These are phyloP conservation scores for Bimastos eiseni DNA, from an alignment of 2,888 invertebrate genomes.

Conservation along the genomic window DNA sequence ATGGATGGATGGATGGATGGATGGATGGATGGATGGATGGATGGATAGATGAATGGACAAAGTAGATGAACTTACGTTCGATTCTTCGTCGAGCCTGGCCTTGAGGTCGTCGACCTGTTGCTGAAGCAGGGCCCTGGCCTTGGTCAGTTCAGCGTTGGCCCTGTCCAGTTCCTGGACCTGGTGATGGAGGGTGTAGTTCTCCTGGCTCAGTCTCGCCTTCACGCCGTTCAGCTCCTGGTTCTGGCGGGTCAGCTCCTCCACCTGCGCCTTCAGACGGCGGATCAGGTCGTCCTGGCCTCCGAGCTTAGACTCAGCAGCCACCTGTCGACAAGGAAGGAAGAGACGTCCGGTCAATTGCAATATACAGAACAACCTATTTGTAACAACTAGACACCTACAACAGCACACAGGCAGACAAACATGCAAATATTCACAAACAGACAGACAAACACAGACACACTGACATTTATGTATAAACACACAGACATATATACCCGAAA, in stretches of 20 bases:
- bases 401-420: neutral
- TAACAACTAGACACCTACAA: too few species aligned
- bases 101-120: conserved; percentile 58
- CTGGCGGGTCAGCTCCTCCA: conserved; percentile 94
- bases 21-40: neutral
- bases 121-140: conserved; percentile 70
- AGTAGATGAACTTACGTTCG: conserved; percentile 23
- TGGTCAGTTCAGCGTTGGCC: conserved; percentile 93
- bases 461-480: too few species aligned
- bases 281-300: conserved; percentile 78
- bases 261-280: conserved; percentile 57
- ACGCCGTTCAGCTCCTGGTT: conserved; percentile 56
- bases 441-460: too few species aligned
- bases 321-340: conserved; percentile 23
- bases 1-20: neutral
- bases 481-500: too few species aligned
- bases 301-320: conserved; percentile 67
- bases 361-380: neutral
- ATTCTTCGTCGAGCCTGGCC: conserved; percentile 52
- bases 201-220: conserved; percentile 89
- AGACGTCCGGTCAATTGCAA: neutral
- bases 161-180: conserved; percentile 88
- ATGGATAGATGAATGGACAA: neutral
- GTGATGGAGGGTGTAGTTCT: conserved; percentile 67
- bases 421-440: too few species aligned